Evolutionary conservation across 2,797 vertebrate species (phyloP).

Genomic region (Malurus leucopterus): DNA sequence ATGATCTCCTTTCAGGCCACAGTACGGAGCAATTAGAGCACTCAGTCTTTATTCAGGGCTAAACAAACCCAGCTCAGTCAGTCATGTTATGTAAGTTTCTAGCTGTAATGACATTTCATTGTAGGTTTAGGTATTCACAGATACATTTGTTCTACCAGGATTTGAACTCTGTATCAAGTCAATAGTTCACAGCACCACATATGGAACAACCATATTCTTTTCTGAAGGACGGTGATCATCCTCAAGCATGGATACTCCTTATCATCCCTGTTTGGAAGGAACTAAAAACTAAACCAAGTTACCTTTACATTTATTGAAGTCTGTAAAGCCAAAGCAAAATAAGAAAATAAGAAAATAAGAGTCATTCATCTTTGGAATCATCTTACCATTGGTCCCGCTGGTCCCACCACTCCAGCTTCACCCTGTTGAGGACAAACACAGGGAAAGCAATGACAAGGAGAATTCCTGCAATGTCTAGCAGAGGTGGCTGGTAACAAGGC

Average conservation of each 20-base stretch:
- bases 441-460: not conserved
- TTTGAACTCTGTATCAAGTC: not conserved
- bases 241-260: not conserved
- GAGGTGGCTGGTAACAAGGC: not conserved
- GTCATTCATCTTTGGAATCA: not conserved
- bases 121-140: not conserved
- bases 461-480: not conserved
- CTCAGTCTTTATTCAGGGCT: not conserved
- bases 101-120: not conserved
- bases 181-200: not conserved
- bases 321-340: not conserved
- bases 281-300: not conserved
- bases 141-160: not conserved
- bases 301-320: not conserved
- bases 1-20: not conserved
- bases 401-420: conserved; percentile 77
- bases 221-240: not conserved
- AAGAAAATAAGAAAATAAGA: not conserved
- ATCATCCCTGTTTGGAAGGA: not conserved
- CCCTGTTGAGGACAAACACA: conserved; percentile 73
- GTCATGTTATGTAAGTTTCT: not conserved
- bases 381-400: conserved; percentile 71
- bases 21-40: not conserved
- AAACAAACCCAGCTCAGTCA: not conserved
- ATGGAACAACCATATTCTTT: not conserved